Evolutionary conservation across 1,140 invertebrate species (phyloP).

Genomic region (Anthonomus grandis): DNA sequence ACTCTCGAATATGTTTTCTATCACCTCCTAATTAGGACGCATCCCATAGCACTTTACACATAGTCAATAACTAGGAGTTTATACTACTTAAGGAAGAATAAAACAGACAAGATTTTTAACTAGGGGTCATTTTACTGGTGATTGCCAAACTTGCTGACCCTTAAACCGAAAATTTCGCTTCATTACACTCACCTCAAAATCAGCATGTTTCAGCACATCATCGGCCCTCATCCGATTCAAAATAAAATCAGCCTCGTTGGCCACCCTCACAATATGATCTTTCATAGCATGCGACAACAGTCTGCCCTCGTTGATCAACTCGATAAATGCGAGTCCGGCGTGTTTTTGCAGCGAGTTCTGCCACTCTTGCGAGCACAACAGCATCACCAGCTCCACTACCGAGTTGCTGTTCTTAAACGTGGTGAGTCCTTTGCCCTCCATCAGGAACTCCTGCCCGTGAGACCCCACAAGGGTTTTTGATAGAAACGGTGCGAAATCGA

Average conservation of each 20-base stretch:
- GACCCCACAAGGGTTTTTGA: slow-evolving; percentile 98
- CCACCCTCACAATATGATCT: slow-evolving; percentile 98
- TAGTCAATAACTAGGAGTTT: too few species aligned
- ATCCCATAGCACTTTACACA: too few species aligned
- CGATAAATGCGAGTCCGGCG: slow-evolving; percentile 98
- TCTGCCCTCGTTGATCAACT: slow-evolving; percentile 98
- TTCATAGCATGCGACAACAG: slow-evolving; percentile 97
- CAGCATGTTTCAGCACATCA: slow-evolving; percentile 97
- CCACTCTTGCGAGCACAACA: slow-evolving; percentile 99
- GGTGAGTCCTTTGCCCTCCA: slow-evolving; percentile 94
- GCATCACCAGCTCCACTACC: slow-evolving; percentile 97
- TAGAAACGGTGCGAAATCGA: slow-evolving; percentile 97
- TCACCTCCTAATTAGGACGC: too few species aligned
- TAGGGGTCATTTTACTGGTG: too few species aligned
- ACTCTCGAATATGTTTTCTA: too few species aligned
- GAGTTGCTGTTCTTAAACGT: slow-evolving; percentile 96
- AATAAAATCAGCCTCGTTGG: slow-evolving; percentile 99
- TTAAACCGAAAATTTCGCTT: too few species aligned
- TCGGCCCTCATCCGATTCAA: slow-evolving; percentile 97
- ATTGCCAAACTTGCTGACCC: too few species aligned
- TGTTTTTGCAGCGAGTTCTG: slow-evolving; percentile 99
- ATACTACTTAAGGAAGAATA: too few species aligned
- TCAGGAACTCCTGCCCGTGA: slow-evolving; percentile 96
- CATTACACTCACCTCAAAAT: slow-evolving; percentile 78
- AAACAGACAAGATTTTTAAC: too few species aligned